Conservation (phyloP, 2,113 vertebrate genomes). For the Sebastes fasciatus region DNA sequence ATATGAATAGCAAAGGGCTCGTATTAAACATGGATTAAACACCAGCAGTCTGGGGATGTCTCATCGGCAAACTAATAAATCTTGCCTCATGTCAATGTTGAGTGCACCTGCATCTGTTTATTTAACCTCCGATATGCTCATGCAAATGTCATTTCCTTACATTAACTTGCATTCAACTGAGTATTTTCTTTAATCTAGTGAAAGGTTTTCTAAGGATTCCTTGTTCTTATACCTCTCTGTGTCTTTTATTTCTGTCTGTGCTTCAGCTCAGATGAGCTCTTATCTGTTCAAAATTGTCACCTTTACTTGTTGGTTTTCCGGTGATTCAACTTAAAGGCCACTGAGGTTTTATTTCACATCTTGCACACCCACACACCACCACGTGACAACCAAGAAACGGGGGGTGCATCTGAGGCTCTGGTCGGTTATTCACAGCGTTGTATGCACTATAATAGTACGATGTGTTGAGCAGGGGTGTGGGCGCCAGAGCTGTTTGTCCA, state of each 20-base stretch:
- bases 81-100: conserved; percentile 32
- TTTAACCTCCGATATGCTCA: conserved; percentile 23
- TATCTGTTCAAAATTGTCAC: conserved; percentile 44
- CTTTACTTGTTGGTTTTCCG: conserved; percentile 64
- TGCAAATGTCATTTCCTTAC: conserved; percentile 43
- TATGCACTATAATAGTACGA: conserved; percentile 15
- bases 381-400: conserved; percentile 62
- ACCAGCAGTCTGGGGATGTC: conserved; percentile 22
- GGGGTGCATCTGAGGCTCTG: conserved; percentile 27
- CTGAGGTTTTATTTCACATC: conserved; percentile 57
- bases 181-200: background rate
- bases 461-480: conserved; percentile 39
- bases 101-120: conserved; percentile 27
- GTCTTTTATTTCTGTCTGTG: conserved; percentile 11
- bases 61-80: conserved; percentile 49
- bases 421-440: conserved; percentile 38
- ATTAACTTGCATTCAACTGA: conserved; percentile 19
- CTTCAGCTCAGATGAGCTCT: background rate
- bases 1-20: conserved; percentile 3
- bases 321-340: conserved; percentile 70
- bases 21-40: conserved; percentile 20
- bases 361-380: conserved; percentile 45
- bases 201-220: conserved; percentile 15
- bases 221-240: conserved; percentile 1
- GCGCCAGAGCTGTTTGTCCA: conserved; percentile 28